A percentile compares a stretch with the other conserved stretches of the same genome.
Evolutionary conservation across 2,113 vertebrate species (phyloP).

Genomic region (Coturnix japonica): DNA sequence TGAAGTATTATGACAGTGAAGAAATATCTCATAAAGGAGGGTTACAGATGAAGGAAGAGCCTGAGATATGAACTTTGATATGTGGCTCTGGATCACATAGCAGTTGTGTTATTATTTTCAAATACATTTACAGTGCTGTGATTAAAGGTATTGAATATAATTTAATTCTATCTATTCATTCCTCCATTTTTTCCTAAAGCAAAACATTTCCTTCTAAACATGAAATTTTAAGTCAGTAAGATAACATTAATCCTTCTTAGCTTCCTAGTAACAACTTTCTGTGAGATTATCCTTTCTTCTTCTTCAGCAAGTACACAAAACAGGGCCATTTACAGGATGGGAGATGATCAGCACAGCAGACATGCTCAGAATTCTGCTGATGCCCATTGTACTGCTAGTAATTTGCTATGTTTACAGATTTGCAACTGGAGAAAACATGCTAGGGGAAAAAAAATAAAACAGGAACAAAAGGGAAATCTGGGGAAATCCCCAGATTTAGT

Average conservation of each 20-base stretch:
- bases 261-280: background rate
- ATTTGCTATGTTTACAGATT: background rate
- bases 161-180: background rate
- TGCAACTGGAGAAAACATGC: background rate
- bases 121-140: background rate
- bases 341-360: background rate
- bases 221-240: constrained; percentile 8
- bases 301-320: background rate
- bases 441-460: background rate
- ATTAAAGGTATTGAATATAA: background rate
- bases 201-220: background rate
- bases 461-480: background rate
- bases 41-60: background rate
- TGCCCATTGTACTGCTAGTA: background rate
- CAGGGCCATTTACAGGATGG: background rate
- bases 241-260: constrained; percentile 34
- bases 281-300: background rate
- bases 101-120: background rate
- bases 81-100: background rate
- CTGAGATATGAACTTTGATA: background rate
- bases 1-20: background rate
- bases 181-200: background rate
- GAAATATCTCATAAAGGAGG: background rate
- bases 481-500: background rate
- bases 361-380: background rate